A percentile compares a stretch with the other conserved stretches of the same genome.
phyloP scores from a whole-genome alignment of 2,113 vertebrate species.

The Cygnus atratus region DNA sequence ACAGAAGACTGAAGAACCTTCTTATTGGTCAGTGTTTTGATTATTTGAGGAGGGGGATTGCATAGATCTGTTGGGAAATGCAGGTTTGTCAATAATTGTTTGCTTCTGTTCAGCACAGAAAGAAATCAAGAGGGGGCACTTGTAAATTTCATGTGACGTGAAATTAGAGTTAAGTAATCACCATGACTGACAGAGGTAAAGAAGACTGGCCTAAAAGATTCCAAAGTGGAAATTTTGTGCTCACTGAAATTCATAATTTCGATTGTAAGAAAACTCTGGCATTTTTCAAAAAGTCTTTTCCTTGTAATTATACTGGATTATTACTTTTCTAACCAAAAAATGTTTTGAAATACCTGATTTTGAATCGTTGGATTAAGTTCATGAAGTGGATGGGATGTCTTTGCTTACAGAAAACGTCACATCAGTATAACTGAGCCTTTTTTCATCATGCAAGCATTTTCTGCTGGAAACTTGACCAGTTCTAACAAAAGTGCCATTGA shows the following conservation, averaged over 20 bases:
- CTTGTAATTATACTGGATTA: background rate
- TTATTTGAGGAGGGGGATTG: background rate
- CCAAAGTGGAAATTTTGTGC: background rate
- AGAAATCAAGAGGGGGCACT: background rate
- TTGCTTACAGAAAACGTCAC: background rate
- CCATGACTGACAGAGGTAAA: background rate
- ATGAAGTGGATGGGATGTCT: background rate
- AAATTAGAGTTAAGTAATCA: background rate
- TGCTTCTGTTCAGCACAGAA: background rate
- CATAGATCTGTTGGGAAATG: background rate
- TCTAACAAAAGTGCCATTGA: background rate
- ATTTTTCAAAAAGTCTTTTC: background rate
- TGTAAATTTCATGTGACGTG: background rate
- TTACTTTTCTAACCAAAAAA: background rate
- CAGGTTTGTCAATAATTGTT: background rate
- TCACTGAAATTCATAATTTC: background rate
- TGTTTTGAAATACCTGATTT: background rate
- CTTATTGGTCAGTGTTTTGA: constrained; percentile 81
- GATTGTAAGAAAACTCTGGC: background rate
- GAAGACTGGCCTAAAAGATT: background rate
- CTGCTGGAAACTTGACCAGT: background rate
- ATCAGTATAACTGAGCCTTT: background rate
- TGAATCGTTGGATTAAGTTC: background rate
- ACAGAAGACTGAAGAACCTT: constrained; percentile 87
- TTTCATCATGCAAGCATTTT: background rate